Evolutionary conservation across 2,888 invertebrate genomes (phyloP), one percentile per base, ranked within the genome.

Genomic region (Polylopha cassiicola): DNA sequence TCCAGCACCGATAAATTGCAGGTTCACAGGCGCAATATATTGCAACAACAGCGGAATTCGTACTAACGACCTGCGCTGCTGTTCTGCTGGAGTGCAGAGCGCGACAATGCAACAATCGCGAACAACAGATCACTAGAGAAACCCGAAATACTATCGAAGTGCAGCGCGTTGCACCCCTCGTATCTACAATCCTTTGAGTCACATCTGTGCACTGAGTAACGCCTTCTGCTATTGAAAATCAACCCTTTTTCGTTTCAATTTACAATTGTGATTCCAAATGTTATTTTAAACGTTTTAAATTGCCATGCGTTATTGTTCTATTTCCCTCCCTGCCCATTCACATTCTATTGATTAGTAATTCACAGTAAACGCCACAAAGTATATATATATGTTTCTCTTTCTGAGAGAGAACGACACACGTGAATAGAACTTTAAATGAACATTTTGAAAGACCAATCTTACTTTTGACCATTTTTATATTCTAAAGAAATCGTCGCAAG

Each of bases 181-280:
- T 9, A 22, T 27, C 9, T 8, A 29, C 26, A 26, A 31, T 36
- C 61, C 65, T 65, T 69, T 72, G 60, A 63, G 58, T 50, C 61
- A 65, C 73, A 78, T 73, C 73, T 76, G 75, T 64, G 61, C 62
- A 50, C 53, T 51, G 49, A 55, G 59, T 51, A 48, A 53, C 58
- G 61, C 63, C 67, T 63, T 55, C 65, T 63, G 67, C 72, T 70
- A 64, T 51, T 60, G 51, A 56, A 61, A 62, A 58, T 58, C 51
- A 47, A 69, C 73, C 73, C 76, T 73, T 71, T 74, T 72, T 53
- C 54, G 58, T 52, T 56, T 48, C 50, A 53, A 51, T 50, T 53
- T 52, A 43, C 39, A 37, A 53, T 51, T 50, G 50, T 58, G 56
- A 52, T 55, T 55, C 54, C 51, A 53, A 56, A 57, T 57, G 51